Evolutionary conservation across 2,888 invertebrate genomes (phyloP), one percentile per base, ranked within the genome.

Genomic region (Argyresthia goedartella): DNA sequence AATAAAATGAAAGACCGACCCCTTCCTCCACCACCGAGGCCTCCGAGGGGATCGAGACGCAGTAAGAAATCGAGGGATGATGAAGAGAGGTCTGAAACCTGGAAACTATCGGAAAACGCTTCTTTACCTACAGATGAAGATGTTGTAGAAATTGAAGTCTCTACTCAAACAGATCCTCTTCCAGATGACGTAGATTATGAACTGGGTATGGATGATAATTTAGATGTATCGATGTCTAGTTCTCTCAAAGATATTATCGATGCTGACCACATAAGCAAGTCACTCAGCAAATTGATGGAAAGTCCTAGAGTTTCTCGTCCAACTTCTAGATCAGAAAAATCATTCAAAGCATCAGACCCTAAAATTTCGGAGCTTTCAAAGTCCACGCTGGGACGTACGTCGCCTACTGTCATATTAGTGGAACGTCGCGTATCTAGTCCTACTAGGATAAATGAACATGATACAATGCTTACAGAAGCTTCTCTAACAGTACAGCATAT

Each of bases 1-100:
- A 92, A 90, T 63, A 94, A 92, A 81, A 95, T 96, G 92, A 93
- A 94, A 76, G 92, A 92, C 60, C 88, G 96, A 57, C 96, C 96
- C 0, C 74, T 96, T 58, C 96, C 96, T 1, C 92, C 96, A 4
- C 96, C 96, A 0, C 96, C 96, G 1, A 86, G 95, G 54, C 95
- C 95, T 41, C 94, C 95, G 0, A 89, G 95, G 56, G 88, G 88
- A 16, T 88, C 89, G 34, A 88, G 71, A 60, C 72, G 79, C 55
- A 80, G 78, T 59, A 82, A 72, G 61, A 72, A 66, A 67, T 51
- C 74, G 68, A 57, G 69, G 63, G 44, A 63, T 9, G 61, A 60
- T 16, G 71, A 72, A 39, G 59, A 61, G 14, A 14, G 36, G 8
- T 36, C 35, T 48, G 48, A 48, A 14, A 48, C 34, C 34, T 34